Conservation (phyloP, 2,888 invertebrate species). For the Penaeus monodon region DNA sequence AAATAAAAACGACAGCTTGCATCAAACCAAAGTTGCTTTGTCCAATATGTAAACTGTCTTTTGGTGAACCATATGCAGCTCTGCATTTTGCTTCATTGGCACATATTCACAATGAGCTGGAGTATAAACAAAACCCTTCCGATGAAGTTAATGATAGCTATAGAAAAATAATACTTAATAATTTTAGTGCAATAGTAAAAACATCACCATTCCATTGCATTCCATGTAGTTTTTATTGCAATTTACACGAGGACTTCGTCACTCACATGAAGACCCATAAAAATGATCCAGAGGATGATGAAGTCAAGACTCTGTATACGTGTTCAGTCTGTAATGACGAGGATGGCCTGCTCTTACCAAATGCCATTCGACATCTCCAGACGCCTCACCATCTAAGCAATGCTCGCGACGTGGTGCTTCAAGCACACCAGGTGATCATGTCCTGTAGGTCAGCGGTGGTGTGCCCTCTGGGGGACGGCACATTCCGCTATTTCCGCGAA, state of each 20-base stretch:
- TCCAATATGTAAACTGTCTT: slow-evolving; percentile 62
- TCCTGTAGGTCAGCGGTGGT: slow-evolving; percentile 32
- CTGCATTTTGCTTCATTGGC: slow-evolving; percentile 63
- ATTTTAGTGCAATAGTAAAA: slow-evolving; percentile 51
- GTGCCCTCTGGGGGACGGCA: slow-evolving; percentile 48
- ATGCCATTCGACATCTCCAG: slow-evolving; percentile 48
- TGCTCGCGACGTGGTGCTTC: slow-evolving; percentile 42
- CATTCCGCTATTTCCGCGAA: slow-evolving; percentile 49
- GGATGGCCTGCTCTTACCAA: slow-evolving; percentile 16
- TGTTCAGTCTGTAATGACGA: slow-evolving; percentile 62
- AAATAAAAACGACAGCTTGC: slow-evolving; percentile 24
- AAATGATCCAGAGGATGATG: slow-evolving; percentile 24
- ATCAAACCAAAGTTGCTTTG: slow-evolving; percentile 54
- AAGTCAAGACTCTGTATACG: slow-evolving; percentile 41
- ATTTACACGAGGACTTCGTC: slow-evolving; percentile 57
- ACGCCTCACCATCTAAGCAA: slow-evolving; percentile 56
- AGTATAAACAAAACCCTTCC: slow-evolving; percentile 46
- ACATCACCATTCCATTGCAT: slow-evolving; percentile 55
- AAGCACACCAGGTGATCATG: slow-evolving; percentile 50
- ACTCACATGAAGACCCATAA: slow-evolving; percentile 53
- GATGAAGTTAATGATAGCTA: slow-evolving; percentile 37
- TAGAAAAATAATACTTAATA: slow-evolving; percentile 48
- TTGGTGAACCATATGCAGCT: slow-evolving; percentile 50
- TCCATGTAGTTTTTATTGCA: slow-evolving; percentile 61
- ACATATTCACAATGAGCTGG: slow-evolving; percentile 64